These are phyloP conservation scores for Zonitis immaculata DNA, from an alignment of 2,888 invertebrate species.

Conservation along the genomic window DNA sequence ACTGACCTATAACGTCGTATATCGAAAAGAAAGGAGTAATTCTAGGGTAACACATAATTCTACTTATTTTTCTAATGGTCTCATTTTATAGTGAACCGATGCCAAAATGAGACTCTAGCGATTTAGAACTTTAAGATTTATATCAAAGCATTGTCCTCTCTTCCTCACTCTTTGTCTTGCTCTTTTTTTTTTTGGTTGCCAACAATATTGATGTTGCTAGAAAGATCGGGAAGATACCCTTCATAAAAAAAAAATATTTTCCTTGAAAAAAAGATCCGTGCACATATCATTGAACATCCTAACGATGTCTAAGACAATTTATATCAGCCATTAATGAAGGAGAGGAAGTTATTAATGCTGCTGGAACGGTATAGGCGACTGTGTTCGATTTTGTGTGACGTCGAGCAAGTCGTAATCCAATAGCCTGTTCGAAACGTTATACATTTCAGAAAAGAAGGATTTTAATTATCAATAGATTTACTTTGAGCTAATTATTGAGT, in stretches of 20 bases:
- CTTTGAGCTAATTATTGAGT: conserved; percentile 17
- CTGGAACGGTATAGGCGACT: conserved; percentile 11
- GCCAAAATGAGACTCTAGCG: conserved; percentile 16
- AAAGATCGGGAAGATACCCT: background rate
- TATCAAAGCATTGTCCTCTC: background rate
- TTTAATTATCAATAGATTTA: conserved; percentile 21
- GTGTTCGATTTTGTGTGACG: conserved; percentile 17
- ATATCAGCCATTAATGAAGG: conserved; percentile 16
- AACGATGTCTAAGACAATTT: conserved; percentile 16
- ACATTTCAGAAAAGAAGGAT: conserved; percentile 20
- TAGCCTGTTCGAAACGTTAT: conserved; percentile 21
- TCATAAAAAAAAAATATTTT: conserved; percentile 3
- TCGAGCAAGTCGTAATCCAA: conserved; percentile 21
- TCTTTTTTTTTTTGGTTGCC: too few species aligned
- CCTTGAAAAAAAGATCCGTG: background rate
- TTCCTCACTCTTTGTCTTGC: too few species aligned
- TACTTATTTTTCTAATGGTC: conserved; percentile 9
- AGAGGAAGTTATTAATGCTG: conserved; percentile 20
- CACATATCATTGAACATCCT: conserved; percentile 11
- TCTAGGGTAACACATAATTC: conserved; percentile 16
- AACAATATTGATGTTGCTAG: background rate
- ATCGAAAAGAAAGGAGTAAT: too few species aligned
- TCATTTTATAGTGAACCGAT: conserved; percentile 16
- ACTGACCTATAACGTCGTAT: too few species aligned
- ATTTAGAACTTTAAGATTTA: conserved; percentile 5